Conservation (phyloP, 1,140 invertebrate species). For the Ylistrum balloti region DNA sequence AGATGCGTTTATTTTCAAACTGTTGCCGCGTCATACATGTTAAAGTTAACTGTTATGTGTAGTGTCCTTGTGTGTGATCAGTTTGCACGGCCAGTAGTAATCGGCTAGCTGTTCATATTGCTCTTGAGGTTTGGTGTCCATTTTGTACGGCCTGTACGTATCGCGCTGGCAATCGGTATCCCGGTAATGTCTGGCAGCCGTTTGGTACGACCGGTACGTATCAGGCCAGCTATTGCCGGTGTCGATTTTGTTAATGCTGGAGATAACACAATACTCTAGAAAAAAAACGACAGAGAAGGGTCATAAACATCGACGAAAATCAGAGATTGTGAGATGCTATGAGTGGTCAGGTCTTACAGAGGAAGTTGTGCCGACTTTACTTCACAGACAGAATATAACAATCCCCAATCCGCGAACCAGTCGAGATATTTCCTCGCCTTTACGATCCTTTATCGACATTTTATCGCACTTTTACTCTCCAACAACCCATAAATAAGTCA, state of each 20-base stretch:
- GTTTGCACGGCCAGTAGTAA: too few species aligned
- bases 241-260: neutral
- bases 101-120: too few species aligned
- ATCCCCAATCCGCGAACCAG: neutral
- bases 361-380: neutral
- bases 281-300: neutral
- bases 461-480: neutral
- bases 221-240: neutral
- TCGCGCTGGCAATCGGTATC: neutral
- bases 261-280: neutral
- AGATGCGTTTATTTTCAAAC: too few species aligned
- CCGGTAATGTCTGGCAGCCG: neutral
- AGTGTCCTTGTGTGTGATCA: too few species aligned
- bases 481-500: slow-evolving; percentile 1
- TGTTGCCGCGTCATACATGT: too few species aligned
- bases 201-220: neutral
- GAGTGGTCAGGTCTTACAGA: neutral
- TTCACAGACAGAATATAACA: neutral
- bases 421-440: neutral
- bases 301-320: slow-evolving; percentile 6
- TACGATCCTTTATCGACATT: neutral
- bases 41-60: too few species aligned
- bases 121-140: neutral
- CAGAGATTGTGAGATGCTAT: neutral
- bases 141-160: neutral